Base-by-base conservation (phyloP, 2,797 vertebrate genomes). In the Taenioides sp. region DNA sequence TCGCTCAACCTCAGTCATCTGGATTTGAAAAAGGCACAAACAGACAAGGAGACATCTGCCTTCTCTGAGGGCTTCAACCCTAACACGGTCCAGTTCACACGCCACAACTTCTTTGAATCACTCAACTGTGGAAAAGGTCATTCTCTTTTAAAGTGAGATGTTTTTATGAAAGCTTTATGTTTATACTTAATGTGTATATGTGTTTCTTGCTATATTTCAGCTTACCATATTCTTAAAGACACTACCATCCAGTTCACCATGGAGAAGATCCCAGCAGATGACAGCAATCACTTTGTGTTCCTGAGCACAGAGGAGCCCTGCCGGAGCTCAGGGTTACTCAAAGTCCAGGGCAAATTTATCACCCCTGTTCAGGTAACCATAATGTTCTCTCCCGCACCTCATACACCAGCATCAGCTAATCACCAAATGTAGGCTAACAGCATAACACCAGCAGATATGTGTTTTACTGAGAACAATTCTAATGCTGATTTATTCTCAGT, bases 151-250 rank as follows among this genome's bases (percentile, higher is more conserved):
- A 31, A 52, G 4, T 57, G 5, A 22, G 10, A 20, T 31, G n/a
- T 12, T 16, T 64, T 40, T 47, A 47, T 47, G 43, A 16, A 22
- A 6, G 5, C 6, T 28, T 34, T 34, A 14, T 14, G 11, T 18
- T 9, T 28, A 4, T 66, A 20, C 9, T 65, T 25, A 65, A 12
- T 23, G 22, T n/a, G n/a, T 55, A 23, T 23, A 23, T 55, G 54
- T 12, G 7, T 57, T 47, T 65, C n/a, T 74, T 23, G 74, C 43
- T 10, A 1, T 60, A 18, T 65, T 50, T 65, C 85, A 99, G 98
- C 97, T 65, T 99, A 98, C 87, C 98, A 99, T 78, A 98, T 99
- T 82, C 80, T 99, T 71, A 97, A 98, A 86, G 95, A 99, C 81
- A 96, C 96, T 7, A 97, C 96, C 0, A 99, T 99, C 78, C 95